Base-by-base conservation (phyloP, 1,140 invertebrate species). In the Apis dorsata region DNA sequence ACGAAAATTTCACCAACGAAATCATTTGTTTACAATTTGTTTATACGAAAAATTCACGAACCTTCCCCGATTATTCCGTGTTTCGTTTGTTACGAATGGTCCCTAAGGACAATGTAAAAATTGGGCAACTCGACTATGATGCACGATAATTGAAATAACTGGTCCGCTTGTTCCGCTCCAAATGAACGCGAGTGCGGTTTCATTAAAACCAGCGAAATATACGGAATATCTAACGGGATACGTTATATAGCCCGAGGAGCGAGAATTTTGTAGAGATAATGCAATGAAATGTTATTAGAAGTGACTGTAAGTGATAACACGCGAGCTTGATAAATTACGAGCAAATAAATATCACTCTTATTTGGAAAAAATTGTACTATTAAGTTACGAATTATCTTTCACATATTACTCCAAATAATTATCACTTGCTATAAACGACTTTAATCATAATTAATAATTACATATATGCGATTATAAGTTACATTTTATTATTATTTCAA, bases 11-110 rank as follows among this genome's bases (percentile, higher is more conserved):
- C 34, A 34, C 34, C 34, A 34, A 70, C 57, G 62, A 62, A 78
- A 70, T 86, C 82, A 57, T 51, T 73, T 59, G 79, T 75, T 82
- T 19, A 53, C 51, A 59, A 86, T 21, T 9, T 19, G 57, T 60
- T 28, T 8, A 34, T 10, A 17, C 34, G 51, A 80, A 80, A 80
- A 49, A 57, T 65, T 65, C 24, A 15, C 21, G 62, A 62, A 59
- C 15, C 34, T 62, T 17, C n/a, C 66, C 59, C 2, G 34, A 21
- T 49, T 21, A 70, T 59, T 79, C 68, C n/a, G 9, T 28, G 13
- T 55, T 80, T 55, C 44, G 57, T 66, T 28, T 24, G 49, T 55
- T 66, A 2, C 51, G n/a, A 28, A 74, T 24, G 19, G 11, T 55
- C 28, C 21, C 28, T 0, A 4, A 10, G 51, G 15, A 17, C 34